phyloP scores from a whole-genome alignment of 2,888 invertebrate species.

The Tetragonisca angustula region DNA sequence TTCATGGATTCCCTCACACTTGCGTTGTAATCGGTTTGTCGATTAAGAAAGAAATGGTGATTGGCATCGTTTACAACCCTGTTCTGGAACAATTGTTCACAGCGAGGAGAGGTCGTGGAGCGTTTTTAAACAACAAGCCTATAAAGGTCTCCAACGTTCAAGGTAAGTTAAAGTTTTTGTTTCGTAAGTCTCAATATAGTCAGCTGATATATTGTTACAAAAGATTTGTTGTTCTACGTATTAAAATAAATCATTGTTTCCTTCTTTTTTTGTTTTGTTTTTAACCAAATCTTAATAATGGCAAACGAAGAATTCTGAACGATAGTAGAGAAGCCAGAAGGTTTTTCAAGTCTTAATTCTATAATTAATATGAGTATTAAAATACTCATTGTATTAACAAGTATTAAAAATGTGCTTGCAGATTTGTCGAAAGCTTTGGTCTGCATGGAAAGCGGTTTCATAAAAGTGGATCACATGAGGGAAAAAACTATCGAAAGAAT shows the following conservation, averaged over 20 bases:
- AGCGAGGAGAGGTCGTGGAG: constrained; percentile 90
- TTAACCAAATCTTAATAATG: neutral
- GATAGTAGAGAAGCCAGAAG: neutral
- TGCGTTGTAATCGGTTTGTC: constrained; percentile 89
- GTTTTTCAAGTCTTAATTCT: neutral
- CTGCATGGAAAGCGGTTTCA: constrained; percentile 80
- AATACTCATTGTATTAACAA: no score
- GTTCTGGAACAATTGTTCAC: constrained; percentile 90
- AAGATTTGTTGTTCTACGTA: neutral
- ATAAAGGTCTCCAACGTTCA: constrained; percentile 86
- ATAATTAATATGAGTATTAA: no score
- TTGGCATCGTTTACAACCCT: constrained; percentile 93
- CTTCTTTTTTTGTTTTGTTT: no score
- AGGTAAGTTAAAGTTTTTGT: constrained; percentile 79
- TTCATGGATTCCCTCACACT: constrained; percentile 89
- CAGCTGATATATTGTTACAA: neutral
- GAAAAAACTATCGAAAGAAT: constrained; percentile 78
- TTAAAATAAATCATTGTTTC: neutral
- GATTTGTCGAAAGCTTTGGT: constrained; percentile 80
- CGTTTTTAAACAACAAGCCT: constrained; percentile 89
- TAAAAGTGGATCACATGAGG: constrained; percentile 77
- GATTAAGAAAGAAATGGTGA: constrained; percentile 86
- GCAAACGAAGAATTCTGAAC: neutral
- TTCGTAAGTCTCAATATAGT: neutral
- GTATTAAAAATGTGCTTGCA: constrained; percentile 55